phyloP scores from a whole-genome alignment of 2,888 invertebrate genomes.

The Sabellastarte sp. region DNA sequence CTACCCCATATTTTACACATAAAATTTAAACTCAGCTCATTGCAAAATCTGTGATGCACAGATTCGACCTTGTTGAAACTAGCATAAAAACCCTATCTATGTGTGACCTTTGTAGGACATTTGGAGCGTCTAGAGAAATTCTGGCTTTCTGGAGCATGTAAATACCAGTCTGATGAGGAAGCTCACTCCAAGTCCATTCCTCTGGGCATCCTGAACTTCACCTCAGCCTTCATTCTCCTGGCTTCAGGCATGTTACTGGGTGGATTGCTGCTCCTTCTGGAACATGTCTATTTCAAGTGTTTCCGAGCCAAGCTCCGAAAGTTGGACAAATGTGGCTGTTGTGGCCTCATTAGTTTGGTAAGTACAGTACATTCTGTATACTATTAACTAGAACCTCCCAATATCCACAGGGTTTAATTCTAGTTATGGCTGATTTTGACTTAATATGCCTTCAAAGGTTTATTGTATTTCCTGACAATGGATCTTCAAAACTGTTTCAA shows the following conservation, averaged over 20 bases:
- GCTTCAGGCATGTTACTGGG: slow-evolving; percentile 93
- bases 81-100: no score
- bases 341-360: slow-evolving; percentile 89
- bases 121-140: slow-evolving; percentile 85
- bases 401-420: no score
- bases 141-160: slow-evolving; percentile 97
- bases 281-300: slow-evolving; percentile 94
- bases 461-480: no score
- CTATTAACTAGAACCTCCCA: no score
- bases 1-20: no score
- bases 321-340: slow-evolving; percentile 82
- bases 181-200: slow-evolving; percentile 67
- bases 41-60: no score
- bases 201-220: slow-evolving; percentile 75
- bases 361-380: no score
- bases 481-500: no score
- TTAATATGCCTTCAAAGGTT: no score
- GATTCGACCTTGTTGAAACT: no score
- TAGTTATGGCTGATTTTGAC: no score
- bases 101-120: slow-evolving; percentile 72
- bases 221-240: slow-evolving; percentile 92
- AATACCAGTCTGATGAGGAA: slow-evolving; percentile 80
- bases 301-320: slow-evolving; percentile 50
- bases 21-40: no score
- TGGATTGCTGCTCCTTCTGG: slow-evolving; percentile 80